Conservation (phyloP, 2,888 invertebrate genomes). For the Crocallis elinguaria region DNA sequence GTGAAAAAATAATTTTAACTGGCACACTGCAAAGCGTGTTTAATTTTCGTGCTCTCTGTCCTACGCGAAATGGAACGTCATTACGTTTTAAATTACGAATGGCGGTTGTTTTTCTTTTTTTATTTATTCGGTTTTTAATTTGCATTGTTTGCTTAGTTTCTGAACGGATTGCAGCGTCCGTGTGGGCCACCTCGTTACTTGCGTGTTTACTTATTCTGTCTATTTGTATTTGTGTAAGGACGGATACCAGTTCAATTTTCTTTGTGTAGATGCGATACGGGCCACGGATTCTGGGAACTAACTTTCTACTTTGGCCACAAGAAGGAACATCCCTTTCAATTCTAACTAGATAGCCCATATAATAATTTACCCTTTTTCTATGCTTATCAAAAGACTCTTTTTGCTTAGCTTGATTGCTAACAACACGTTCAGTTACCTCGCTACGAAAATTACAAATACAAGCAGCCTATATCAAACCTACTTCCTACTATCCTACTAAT, state of each 20-base stretch:
- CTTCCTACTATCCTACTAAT: too few species aligned
- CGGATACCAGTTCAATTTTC: background rate
- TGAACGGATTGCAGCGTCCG: conserved; percentile 44
- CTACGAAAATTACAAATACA: too few species aligned
- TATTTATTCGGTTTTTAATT: conserved; percentile 74
- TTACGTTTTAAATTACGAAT: conserved; percentile 83
- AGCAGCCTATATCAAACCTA: too few species aligned
- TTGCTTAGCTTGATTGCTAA: too few species aligned
- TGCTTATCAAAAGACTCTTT: too few species aligned
- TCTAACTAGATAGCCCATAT: too few species aligned
- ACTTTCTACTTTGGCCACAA: too few species aligned
- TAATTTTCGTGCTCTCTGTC: conserved; percentile 83
- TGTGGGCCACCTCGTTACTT: conserved; percentile 28
- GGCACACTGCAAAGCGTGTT: conserved; percentile 80
- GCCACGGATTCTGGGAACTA: too few species aligned
- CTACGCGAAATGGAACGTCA: conserved; percentile 81
- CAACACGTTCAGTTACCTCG: too few species aligned
- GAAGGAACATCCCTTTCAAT: too few species aligned
- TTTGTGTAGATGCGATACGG: background rate
- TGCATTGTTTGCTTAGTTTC: conserved; percentile 70
- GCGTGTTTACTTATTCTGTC: conserved; percentile 21
- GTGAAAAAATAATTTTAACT: conserved; percentile 84
- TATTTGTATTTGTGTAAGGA: conserved; percentile 6
- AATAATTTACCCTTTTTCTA: too few species aligned
- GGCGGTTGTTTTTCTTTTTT: conserved; percentile 67